phyloP scores from a whole-genome alignment of 2,888 invertebrate species.

The Amphipoea oculea region DNA sequence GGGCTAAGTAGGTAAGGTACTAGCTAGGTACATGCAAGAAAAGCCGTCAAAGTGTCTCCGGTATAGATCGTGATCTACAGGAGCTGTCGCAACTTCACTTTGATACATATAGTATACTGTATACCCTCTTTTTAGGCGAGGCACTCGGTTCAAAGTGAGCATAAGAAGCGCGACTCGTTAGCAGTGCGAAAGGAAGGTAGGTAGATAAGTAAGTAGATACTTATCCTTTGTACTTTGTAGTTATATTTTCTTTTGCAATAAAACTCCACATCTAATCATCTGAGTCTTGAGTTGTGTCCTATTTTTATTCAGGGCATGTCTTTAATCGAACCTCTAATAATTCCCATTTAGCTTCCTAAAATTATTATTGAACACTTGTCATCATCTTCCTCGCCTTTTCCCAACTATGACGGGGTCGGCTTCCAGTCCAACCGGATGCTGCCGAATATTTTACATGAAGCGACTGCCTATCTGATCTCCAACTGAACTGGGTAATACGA shows the following conservation, averaged over 20 bases:
- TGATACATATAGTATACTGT: not conserved
- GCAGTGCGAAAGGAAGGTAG: not conserved
- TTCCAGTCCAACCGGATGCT: no score
- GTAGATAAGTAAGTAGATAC: not conserved
- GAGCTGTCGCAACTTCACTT: not conserved
- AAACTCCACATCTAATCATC: not conserved
- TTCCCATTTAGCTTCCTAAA: no score
- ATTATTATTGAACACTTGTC: no score
- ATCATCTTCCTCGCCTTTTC: no score
- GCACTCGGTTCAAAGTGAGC: not conserved
- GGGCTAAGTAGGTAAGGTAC: not conserved
- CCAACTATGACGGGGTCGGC: no score
- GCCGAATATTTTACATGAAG: no score
- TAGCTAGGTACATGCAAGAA: not conserved
- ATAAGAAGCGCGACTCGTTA: not conserved
- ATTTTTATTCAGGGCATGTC: no score
- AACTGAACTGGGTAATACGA: no score
- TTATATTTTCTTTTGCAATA: not conserved
- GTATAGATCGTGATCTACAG: not conserved
- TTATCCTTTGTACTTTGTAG: not conserved
- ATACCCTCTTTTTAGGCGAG: not conserved
- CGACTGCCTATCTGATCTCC: no score
- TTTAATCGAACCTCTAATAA: no score
- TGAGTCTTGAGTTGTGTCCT: not conserved
- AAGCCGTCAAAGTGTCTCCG: constrained; percentile 4